Percentiles rank a stretch among this genome's conserved stretches.
phyloP scores from a whole-genome alignment of 1,140 invertebrate species.

The Odontomachus brunneus region DNA sequence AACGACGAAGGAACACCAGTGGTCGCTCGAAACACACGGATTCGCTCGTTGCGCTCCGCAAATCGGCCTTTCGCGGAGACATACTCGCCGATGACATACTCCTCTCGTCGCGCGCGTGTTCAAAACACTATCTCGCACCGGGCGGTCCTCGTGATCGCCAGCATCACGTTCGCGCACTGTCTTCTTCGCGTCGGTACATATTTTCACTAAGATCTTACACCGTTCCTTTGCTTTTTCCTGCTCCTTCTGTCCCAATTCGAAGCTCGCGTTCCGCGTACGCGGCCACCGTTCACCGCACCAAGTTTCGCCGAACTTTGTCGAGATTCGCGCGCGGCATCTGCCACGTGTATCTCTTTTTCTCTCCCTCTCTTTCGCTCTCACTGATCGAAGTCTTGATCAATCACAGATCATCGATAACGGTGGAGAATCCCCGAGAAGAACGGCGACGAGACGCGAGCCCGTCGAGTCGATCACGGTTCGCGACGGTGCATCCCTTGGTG shows the following conservation, averaged over 20 bases:
- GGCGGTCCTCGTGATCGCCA: background rate
- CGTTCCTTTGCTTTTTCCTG: too few species aligned
- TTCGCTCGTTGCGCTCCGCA: background rate
- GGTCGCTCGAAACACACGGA: conserved; percentile 27
- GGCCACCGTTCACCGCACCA: conserved; percentile 45
- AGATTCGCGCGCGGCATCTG: conserved; percentile 35
- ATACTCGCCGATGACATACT: background rate
- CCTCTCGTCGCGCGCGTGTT: background rate
- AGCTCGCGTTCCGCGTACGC: conserved; percentile 29
- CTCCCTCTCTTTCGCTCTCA: background rate
- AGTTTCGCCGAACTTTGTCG: conserved; percentile 35
- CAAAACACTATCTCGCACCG: conserved; percentile 5
- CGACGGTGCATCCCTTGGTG: background rate
- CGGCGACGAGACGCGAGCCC: too few species aligned
- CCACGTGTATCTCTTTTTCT: conserved; percentile 43
- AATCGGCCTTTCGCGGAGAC: background rate
- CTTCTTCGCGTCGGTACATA: background rate
- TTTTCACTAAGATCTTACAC: conserved; percentile 8
- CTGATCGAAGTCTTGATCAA: conserved; percentile 58
- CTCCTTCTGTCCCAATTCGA: conserved; percentile 2
- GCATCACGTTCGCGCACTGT: conserved; percentile 1
- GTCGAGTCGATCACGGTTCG: conserved; percentile 28
- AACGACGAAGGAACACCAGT: conserved; percentile 36
- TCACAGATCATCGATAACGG: conserved; percentile 2
- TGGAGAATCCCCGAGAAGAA: background rate